A percentile compares a stretch with the other conserved stretches of the same genome.
Evolutionary conservation across 2,113 vertebrate species (phyloP).

Genomic region (Callocephalon fimbriatum): DNA sequence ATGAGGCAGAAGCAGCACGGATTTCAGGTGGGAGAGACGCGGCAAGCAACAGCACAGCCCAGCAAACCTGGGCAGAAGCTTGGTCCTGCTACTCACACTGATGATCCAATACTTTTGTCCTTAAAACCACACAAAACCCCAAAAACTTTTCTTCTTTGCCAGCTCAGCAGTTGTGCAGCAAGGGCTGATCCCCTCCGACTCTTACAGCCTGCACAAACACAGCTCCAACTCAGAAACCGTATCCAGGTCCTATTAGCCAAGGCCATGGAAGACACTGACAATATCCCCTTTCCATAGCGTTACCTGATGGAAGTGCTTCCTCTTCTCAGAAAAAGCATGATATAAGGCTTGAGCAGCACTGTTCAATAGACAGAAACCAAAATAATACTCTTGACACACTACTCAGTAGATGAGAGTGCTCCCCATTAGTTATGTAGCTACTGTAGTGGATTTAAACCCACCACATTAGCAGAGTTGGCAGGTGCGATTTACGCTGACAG

Average conservation of each 20-base stretch:
- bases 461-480: background rate
- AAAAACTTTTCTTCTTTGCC: background rate
- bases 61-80: background rate
- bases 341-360: background rate
- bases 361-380: background rate
- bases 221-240: rapidly evolving
- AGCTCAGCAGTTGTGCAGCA: background rate
- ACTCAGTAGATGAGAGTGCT: background rate
- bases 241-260: background rate
- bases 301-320: background rate
- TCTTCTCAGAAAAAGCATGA: background rate
- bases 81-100: background rate
- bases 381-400: background rate
- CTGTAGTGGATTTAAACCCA: background rate
- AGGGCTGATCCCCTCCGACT: background rate
- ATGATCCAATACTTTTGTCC: background rate
- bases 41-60: background rate
- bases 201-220: background rate
- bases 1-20: background rate
- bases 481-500: background rate
- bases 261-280: background rate
- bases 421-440: background rate
- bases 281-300: background rate
- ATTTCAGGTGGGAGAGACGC: background rate
- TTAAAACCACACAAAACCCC: background rate